Percentiles rank a stretch among this genome's conserved stretches.
These are phyloP conservation scores for Sprattus sprattus DNA, from an alignment of 2,113 vertebrate genomes.

Conservation along the genomic window DNA sequence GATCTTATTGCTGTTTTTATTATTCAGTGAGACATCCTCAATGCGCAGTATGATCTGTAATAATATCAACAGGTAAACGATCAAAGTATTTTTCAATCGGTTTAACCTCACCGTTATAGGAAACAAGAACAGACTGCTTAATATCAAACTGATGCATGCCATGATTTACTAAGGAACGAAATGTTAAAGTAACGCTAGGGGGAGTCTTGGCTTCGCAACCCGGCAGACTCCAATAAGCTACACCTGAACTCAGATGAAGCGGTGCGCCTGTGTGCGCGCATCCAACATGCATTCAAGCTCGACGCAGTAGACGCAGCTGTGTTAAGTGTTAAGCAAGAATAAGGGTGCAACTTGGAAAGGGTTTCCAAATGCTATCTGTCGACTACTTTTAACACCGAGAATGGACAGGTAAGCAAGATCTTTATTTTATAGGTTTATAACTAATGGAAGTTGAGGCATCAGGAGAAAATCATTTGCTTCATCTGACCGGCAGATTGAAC, in stretches of 20 bases:
- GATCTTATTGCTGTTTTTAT: too few species aligned
- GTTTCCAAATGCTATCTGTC: not conserved
- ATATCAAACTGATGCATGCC: too few species aligned
- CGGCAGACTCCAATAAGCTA: not conserved
- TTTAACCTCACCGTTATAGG: not conserved
- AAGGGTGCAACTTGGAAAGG: not conserved
- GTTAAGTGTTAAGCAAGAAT: not conserved
- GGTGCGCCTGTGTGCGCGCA: not conserved
- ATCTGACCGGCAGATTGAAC: not conserved
- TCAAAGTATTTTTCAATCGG: not conserved
- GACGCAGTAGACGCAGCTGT: not conserved
- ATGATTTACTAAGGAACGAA: not conserved
- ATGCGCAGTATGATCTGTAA: too few species aligned
- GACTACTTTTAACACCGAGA: not conserved
- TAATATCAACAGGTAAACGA: too few species aligned
- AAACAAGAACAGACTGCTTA: not conserved
- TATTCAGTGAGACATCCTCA: too few species aligned
- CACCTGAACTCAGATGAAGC: conserved; percentile 5
- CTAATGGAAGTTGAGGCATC: not conserved
- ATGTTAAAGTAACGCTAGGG: conserved; percentile 1
- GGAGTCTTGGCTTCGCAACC: not conserved
- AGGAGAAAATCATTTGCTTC: not conserved
- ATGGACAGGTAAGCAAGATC: not conserved
- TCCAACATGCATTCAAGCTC: not conserved
- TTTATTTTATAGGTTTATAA: not conserved